Base-by-base conservation (phyloP, 2,888 invertebrate genomes). In the Drosophila flavopinicola region DNA sequence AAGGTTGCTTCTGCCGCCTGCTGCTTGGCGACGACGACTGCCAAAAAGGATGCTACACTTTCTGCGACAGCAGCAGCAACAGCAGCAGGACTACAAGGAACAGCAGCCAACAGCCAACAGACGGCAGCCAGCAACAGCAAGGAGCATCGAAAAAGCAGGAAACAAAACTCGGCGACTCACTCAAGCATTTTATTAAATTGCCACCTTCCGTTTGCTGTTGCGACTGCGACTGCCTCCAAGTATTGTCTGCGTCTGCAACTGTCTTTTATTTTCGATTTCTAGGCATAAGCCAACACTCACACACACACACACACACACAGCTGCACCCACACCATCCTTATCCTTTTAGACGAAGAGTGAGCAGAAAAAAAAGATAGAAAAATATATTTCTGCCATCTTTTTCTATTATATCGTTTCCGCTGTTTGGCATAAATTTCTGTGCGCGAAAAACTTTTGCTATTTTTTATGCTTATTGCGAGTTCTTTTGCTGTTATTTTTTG, bases 101-200 rank as follows among this genome's bases (percentile, higher is more conserved):
- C 41, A 25, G 39, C 41, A 49, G 52, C 33, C 35, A 37, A 10
- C 35, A 37, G 41, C 24, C 27, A 24, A 13, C 27, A 30, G n/a
- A n/a, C n/a, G n/a, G n/a, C n/a, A n/a, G n/a, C n/a, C n/a, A n/a
- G 29, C 33, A 29, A 35, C 52, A 48, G 29, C 45, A 41, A 15
- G 35, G 17, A 37, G 11, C 37, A 37, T 4, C 59, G 45, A 37
- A 38, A 47, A 66, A 58, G 61, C 83, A 75, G 83, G 83, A 84
- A 85, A 84, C 83, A 79, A 85, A 85, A 84, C 85, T 83, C 85
- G 80, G 75, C 77, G 72, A 83, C 75, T 77, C 80, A 87, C 85
- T 88, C 86, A 85, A 88, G 87, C 88, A 78, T 89, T 88, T 89
- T 89, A 88, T 88, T 88, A 88, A 89, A 89, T 88, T 89, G 86